Percentiles rank a stretch among this genome's conserved stretches.
phyloP scores from a whole-genome alignment of 2,888 invertebrate species.

The Idaea aversata region DNA sequence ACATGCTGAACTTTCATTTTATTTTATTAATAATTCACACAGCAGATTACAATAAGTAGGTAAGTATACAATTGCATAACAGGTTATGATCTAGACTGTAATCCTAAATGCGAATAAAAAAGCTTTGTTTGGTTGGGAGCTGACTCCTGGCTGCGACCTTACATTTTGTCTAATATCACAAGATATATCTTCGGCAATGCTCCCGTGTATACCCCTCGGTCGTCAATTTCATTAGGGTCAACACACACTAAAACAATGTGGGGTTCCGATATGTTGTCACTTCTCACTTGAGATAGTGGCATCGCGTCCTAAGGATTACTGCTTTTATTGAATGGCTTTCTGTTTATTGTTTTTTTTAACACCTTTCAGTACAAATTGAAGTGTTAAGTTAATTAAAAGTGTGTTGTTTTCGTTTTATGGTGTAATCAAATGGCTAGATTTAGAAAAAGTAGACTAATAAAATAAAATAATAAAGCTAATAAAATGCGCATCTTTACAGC shows the following conservation, averaged over 20 bases:
- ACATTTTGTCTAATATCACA: slow-evolving; percentile 17
- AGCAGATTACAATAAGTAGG: no score
- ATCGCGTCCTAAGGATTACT: slow-evolving; percentile 29
- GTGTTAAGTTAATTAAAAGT: slow-evolving; percentile 4
- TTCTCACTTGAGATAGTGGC: slow-evolving; percentile 48
- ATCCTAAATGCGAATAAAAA: no score
- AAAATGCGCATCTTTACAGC: no score
- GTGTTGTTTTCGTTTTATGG: not conserved
- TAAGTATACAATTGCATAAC: no score
- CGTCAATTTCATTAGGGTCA: slow-evolving; percentile 72
- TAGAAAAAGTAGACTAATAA: no score
- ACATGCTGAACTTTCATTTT: no score
- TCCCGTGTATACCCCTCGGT: slow-evolving; percentile 24
- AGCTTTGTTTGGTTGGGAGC: no score
- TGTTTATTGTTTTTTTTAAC: slow-evolving; percentile 36
- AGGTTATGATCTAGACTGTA: no score
- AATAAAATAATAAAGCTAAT: no score
- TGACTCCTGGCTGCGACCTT: no score
- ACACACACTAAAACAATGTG: slow-evolving; percentile 55
- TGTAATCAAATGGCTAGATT: no score
- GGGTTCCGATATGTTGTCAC: slow-evolving; percentile 61
- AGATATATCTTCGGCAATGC: slow-evolving; percentile 26
- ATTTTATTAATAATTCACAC: no score
- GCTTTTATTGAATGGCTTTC: slow-evolving; percentile 36
- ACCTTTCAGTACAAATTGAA: slow-evolving; percentile 7